Conservation (phyloP, 2,113 vertebrate genomes). For the Erythrocercus mccallii region DNA sequence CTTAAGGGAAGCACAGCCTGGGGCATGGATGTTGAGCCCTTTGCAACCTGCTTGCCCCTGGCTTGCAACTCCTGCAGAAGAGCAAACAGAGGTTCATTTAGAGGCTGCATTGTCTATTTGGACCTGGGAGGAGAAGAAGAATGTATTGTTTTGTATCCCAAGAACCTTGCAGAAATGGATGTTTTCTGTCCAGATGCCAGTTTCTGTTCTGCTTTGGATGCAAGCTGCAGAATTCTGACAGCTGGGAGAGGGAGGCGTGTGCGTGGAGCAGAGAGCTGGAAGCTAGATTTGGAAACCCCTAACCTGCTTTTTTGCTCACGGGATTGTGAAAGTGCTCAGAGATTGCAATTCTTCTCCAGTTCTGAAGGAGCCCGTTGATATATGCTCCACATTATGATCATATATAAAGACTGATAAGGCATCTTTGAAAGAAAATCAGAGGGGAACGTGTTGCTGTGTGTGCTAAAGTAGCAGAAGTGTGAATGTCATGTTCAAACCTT, state of each 20-base stretch:
- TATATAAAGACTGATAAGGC: conserved; percentile 60
- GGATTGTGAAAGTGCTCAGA: neutral
- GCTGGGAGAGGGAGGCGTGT: neutral
- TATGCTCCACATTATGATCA: conserved; percentile 48
- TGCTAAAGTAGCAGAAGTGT: conserved; percentile 36
- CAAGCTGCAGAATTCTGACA: neutral
- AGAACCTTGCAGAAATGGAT: neutral
- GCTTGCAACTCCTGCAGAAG: neutral
- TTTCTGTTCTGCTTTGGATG: neutral
- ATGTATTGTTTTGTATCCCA: neutral
- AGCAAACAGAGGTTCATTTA: neutral
- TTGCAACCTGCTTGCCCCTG: neutral
- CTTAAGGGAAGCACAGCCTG: neutral
- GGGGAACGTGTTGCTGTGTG: neutral
- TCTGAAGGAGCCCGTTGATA: conserved; percentile 34
- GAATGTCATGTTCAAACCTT: conserved; percentile 19
- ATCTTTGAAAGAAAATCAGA: conserved; percentile 61
- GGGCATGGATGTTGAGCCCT: neutral
- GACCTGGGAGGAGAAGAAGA: neutral
- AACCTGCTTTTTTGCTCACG: neutral
- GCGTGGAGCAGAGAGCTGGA: neutral
- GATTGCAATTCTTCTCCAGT: conserved; percentile 29
- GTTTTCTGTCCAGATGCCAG: neutral
- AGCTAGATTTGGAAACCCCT: neutral
- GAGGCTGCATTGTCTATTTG: neutral